These are phyloP conservation scores for Mus caroli DNA, from an alignment of 2,797 vertebrate species.

Conservation along the genomic window DNA sequence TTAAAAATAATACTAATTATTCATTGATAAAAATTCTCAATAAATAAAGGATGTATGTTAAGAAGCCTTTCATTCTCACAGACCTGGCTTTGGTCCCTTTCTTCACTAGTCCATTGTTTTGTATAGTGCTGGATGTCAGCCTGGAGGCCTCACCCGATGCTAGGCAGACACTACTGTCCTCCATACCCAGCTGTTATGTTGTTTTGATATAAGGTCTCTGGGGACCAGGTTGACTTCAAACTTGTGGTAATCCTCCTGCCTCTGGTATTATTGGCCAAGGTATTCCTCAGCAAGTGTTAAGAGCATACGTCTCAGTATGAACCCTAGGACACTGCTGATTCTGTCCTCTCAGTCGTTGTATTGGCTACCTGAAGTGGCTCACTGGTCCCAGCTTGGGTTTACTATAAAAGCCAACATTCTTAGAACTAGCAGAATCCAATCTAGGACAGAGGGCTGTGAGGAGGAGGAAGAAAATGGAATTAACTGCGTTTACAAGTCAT, in stretches of 20 bases:
- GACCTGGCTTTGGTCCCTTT: neutral
- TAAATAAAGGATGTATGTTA: neutral
- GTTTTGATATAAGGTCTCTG: neutral
- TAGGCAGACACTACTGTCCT: too few relatives aligned
- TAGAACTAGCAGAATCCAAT: neutral
- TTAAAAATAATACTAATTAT: neutral
- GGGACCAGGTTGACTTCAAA: neutral
- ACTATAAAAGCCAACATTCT: neutral
- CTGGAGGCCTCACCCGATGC: neutral
- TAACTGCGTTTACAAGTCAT: neutral
- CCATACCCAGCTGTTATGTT: neutral
- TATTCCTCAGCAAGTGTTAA: neutral
- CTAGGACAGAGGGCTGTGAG: neutral
- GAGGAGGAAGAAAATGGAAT: neutral
- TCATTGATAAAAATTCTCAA: neutral
- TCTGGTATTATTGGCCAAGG: neutral
- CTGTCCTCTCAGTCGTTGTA: neutral
- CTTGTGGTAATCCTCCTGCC: neutral
- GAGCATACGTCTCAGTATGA: neutral
- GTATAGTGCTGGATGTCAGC: neutral
- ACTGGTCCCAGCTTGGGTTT: neutral
- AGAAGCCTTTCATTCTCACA: neutral
- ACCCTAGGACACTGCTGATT: neutral
- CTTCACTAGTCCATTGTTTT: too few relatives aligned
- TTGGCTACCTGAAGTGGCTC: neutral